Percentiles rank a stretch among this genome's conserved stretches.
phyloP scores from a whole-genome alignment of 2,888 invertebrate genomes.

The Leptopilina drosophilae region DNA sequence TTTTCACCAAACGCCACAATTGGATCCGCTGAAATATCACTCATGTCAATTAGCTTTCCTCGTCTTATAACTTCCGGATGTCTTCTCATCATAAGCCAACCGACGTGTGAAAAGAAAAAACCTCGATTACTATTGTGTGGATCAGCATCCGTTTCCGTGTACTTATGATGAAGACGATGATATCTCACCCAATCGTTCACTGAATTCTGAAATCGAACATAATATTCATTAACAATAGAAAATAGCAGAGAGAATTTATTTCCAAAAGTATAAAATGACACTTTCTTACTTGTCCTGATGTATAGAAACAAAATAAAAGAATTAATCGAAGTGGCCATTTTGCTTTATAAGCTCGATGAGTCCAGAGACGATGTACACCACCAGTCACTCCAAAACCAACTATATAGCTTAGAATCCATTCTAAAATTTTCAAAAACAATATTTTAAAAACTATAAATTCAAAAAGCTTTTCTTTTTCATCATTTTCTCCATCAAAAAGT shows the following conservation, averaged over 20 bases:
- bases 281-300: conserved; percentile 4
- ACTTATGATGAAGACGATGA: conserved; percentile 80
- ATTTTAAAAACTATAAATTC: too few species aligned
- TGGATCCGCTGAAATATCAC: conserved; percentile 87
- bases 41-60: conserved; percentile 88
- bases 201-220: background rate
- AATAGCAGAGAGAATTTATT: too few species aligned
- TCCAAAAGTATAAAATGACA: too few species aligned
- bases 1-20: conserved; percentile 87
- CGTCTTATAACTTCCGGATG: conserved; percentile 89
- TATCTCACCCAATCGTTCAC: too few species aligned
- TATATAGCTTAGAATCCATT: background rate
- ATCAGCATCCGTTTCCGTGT: conserved; percentile 86
- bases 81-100: conserved; percentile 94
- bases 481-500: too few species aligned
- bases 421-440: background rate
- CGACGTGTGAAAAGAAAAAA: conserved; percentile 95
- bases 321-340: conserved; percentile 91
- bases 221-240: too few species aligned
- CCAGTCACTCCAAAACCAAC: conserved; percentile 95
- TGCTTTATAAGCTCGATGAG: conserved; percentile 97
- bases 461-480: too few species aligned
- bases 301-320: conserved; percentile 74
- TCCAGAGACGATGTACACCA: conserved; percentile 97
- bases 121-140: conserved; percentile 90